Evolutionary conservation across 2,888 invertebrate genomes (phyloP), one percentile per base, ranked within the genome.

Genomic region (Caenorhabditis sp.): DNA sequence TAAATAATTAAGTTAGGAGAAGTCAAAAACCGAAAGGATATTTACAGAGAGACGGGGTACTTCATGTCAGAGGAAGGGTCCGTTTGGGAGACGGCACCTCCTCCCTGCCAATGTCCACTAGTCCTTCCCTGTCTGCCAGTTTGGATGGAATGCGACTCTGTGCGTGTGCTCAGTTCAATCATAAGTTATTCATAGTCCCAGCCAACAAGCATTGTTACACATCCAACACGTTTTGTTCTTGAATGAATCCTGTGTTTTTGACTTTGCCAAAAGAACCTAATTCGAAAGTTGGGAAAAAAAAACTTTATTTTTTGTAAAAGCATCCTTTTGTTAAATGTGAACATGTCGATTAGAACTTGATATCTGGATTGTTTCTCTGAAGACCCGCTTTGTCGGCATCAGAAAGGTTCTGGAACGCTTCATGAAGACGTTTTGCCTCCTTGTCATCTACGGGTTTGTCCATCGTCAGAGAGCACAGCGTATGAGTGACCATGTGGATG

Each of bases 101-200:
- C 40, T 60, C 76, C 1, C 82, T 91, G 24, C 87, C 88, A 8
- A 71, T 90, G 32, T 90, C 89, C 18, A 82, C 89, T 24, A 89
- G 89, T n/a, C 91, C 91, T 0, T 88, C 90, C 18, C 76, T 91
- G 20, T 87, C 88, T 1, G 91, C 91, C 1, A 91, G 91, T 40
- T 65, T 90, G 50, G 91, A 91, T 58, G 91, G 89, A 40, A 88
- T 86, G 74, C 85, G 91, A 9, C 84, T 91, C 8, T 91, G 91
- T 74, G 85, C 90, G 22, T 90, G 90, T 72, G 79, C 82, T 18
- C 56, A 74, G 26, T 56, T 58, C 47, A 60, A 85, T 15, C 85
- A 87, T 44, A 86, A 86, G 74, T 67, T 90, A 37, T 90, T 90
- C 72, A 60, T 87, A 13, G 90, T 90, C 2, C 80, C 87, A n/a